Conservation (phyloP, 2,888 invertebrate genomes). For the Cryptocephalus primarius region DNA sequence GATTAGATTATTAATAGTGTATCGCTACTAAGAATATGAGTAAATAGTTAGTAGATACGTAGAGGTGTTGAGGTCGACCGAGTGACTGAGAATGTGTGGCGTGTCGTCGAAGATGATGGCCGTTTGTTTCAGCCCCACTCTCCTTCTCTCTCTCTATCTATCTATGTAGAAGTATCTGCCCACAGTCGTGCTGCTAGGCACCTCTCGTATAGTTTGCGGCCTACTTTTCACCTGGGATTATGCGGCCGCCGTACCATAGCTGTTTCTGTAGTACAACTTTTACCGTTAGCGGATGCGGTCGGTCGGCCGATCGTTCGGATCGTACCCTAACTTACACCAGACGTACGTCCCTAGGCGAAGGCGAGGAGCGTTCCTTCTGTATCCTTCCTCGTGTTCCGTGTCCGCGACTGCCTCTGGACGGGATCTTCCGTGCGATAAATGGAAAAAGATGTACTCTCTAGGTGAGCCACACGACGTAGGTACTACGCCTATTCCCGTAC, state of each 20-base stretch:
- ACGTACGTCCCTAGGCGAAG: no score
- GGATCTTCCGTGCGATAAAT: constrained; percentile 21
- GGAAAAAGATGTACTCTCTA: constrained; percentile 35
- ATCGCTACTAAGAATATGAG: no score
- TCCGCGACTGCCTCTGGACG: no score
- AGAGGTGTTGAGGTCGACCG: no score
- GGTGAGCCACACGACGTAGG: constrained; percentile 23
- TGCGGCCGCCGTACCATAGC: constrained; percentile 27
- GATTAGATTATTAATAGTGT: no score
- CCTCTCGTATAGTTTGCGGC: constrained; percentile 34
- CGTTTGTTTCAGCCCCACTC: neutral
- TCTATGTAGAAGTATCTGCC: no score
- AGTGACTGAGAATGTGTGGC: neutral
- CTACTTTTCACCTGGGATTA: constrained; percentile 38
- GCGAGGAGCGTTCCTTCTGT: no score
- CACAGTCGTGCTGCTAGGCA: constrained; percentile 2
- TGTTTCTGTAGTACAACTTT: constrained; percentile 38
- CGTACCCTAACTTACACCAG: constrained; percentile 9
- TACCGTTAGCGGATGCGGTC: constrained; percentile 35
- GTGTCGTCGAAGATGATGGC: neutral
- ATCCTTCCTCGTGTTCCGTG: no score
- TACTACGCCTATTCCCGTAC: no score
- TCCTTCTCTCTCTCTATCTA: neutral
- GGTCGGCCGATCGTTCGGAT: constrained; percentile 18
- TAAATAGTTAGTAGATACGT: no score